These are phyloP conservation scores for Eupithecia inturbata DNA, from an alignment of 2,888 invertebrate genomes.

Conservation along the genomic window DNA sequence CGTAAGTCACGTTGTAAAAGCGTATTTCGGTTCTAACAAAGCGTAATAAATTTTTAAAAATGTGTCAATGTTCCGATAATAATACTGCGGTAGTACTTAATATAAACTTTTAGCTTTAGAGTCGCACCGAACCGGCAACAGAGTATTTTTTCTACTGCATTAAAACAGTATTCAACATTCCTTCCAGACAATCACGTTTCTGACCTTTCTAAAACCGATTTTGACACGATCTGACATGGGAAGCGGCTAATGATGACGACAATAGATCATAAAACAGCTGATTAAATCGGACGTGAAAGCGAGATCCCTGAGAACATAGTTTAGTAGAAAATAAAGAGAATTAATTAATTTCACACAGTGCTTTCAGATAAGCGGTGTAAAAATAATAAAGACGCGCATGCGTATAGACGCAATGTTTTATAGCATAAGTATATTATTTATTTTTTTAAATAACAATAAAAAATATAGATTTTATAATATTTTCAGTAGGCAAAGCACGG, in stretches of 20 bases:
- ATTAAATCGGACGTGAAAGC: slow-evolving; percentile 37
- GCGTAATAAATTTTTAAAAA: no score
- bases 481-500: no score
- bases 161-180: not conserved
- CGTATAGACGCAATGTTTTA: not conserved
- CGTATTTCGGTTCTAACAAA: no score
- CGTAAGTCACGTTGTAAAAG: no score
- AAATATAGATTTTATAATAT: no score
- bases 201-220: slow-evolving; percentile 30
- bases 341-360: slow-evolving; percentile 26
- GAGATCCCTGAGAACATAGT: slow-evolving; percentile 33
- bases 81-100: no score
- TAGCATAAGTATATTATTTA: not conserved
- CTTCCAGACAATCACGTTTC: slow-evolving; percentile 3
- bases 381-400: not conserved
- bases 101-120: not conserved
- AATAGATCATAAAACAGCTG: slow-evolving; percentile 44
- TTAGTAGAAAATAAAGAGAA: slow-evolving; percentile 28
- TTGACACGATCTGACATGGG: slow-evolving; percentile 52
- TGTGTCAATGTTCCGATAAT: no score
- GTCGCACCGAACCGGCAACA: not conserved
- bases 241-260: slow-evolving; percentile 56
- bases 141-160: not conserved
- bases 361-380: slow-evolving; percentile 3
- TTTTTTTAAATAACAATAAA: no score